These are phyloP conservation scores for Euspilapteryx auroguttella DNA, from an alignment of 2,888 invertebrate species.

Conservation along the genomic window DNA sequence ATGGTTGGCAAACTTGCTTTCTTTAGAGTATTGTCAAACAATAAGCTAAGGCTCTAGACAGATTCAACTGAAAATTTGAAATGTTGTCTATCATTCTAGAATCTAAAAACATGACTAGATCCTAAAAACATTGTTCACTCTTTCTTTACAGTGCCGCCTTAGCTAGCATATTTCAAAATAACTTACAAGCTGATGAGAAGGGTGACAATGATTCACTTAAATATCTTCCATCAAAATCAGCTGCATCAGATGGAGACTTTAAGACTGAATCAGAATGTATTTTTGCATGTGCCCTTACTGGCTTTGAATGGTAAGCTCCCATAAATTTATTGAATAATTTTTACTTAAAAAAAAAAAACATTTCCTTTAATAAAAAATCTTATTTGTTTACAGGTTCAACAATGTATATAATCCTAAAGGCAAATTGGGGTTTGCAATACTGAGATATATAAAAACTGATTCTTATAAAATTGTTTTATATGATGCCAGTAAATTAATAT, in stretches of 20 bases:
- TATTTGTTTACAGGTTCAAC: constrained; percentile 29
- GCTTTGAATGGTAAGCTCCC: constrained; percentile 33
- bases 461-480: constrained; percentile 30
- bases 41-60: too few species aligned
- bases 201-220: constrained; percentile 29
- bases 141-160: constrained; percentile 32
- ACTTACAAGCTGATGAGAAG: constrained; percentile 12
- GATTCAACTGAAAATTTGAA: too few species aligned
- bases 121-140: constrained; percentile 3
- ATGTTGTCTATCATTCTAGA: too few species aligned
- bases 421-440: constrained; percentile 39
- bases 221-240: constrained; percentile 30
- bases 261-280: constrained; percentile 28
- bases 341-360: too few species aligned
- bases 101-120: too few species aligned
- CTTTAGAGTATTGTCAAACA: too few species aligned
- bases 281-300: constrained; percentile 31
- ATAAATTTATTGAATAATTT: not conserved
- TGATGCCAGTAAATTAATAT: constrained; percentile 32
- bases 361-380: constrained; percentile 7
- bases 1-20: too few species aligned
- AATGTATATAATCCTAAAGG: constrained; percentile 28
- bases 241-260: constrained; percentile 12
- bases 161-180: constrained; percentile 32
- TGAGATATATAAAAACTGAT: constrained; percentile 23